These are phyloP conservation scores for Chloromyia formosa DNA, from an alignment of 2,888 invertebrate genomes.

Conservation along the genomic window DNA sequence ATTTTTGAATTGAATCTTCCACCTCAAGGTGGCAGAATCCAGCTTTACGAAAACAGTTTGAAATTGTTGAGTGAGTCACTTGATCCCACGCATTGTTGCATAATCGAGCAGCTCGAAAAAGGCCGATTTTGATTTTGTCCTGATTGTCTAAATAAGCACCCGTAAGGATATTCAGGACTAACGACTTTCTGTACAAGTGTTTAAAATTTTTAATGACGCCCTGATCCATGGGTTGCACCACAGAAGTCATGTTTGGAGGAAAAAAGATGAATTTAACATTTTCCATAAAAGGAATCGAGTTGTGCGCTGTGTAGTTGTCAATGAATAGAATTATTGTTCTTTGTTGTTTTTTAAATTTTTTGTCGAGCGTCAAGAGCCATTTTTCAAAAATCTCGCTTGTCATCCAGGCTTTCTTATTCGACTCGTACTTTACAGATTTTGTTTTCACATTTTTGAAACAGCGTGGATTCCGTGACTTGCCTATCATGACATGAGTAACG, in stretches of 20 bases:
- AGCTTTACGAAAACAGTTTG: not conserved
- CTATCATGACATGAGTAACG: too few relatives aligned
- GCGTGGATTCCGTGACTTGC: too few relatives aligned
- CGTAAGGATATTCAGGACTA: not conserved
- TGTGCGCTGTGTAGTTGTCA: not conserved
- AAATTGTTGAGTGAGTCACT: not conserved
- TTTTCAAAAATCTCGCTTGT: too few relatives aligned
- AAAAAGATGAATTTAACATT: not conserved
- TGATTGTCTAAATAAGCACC: not conserved
- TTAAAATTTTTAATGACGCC: not conserved
- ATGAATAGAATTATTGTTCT: not conserved
- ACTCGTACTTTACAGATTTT: too few relatives aligned
- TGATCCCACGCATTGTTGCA: not conserved
- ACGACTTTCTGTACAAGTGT: not conserved
- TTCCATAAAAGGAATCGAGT: not conserved
- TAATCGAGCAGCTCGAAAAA: not conserved
- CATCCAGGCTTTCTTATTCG: too few relatives aligned
- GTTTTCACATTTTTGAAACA: too few relatives aligned
- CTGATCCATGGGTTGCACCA: not conserved
- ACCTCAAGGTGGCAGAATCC: not conserved
- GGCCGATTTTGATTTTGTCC: not conserved
- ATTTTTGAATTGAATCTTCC: not conserved
- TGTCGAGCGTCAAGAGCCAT: too few relatives aligned
- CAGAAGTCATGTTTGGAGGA: not conserved
- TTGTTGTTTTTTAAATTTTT: too few relatives aligned